Conservation (phyloP, 2,888 invertebrate genomes). For the Cheilosia grossa region DNA sequence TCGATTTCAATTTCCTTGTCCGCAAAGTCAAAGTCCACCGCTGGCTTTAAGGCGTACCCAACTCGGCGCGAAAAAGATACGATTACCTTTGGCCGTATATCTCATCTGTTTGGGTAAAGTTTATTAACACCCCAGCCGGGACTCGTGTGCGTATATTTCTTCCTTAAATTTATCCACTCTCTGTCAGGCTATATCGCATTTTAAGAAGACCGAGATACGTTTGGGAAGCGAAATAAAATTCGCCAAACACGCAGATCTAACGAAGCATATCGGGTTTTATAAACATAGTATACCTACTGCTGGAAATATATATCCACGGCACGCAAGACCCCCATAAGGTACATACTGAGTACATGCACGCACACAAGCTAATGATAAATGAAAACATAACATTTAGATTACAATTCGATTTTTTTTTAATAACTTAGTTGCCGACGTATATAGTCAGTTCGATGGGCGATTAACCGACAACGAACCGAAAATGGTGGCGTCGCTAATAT, state of each 20-base stretch:
- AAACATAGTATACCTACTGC: conserved; percentile 35
- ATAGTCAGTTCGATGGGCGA: conserved; percentile 53
- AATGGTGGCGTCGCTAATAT: conserved; percentile 21
- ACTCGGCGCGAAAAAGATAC: conserved; percentile 34
- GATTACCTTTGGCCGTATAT: conserved; percentile 51
- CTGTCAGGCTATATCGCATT: conserved; percentile 19
- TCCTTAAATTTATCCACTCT: conserved; percentile 16
- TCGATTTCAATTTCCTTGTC: neutral
- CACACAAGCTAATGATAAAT: conserved; percentile 11
- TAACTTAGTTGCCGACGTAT: conserved; percentile 33
- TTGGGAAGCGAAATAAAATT: conserved; percentile 50
- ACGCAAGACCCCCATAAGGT: conserved; percentile 5
- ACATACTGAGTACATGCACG: neutral
- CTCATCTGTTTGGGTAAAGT: conserved; percentile 37
- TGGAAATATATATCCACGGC: conserved; percentile 21
- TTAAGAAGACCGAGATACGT: conserved; percentile 21
- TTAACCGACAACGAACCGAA: conserved; percentile 48
- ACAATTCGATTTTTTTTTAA: conserved; percentile 4
- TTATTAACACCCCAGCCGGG: conserved; percentile 46
- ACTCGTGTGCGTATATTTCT: conserved; percentile 26
- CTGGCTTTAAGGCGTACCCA: conserved; percentile 30
- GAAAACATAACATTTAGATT: conserved; percentile 46
- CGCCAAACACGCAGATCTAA: conserved; percentile 59
- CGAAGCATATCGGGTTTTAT: conserved; percentile 55
- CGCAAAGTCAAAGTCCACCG: conserved; percentile 5